Evolutionary conservation across 2,797 vertebrate species (phyloP).

Genomic region (Neosilurus mollespiculum): DNA sequence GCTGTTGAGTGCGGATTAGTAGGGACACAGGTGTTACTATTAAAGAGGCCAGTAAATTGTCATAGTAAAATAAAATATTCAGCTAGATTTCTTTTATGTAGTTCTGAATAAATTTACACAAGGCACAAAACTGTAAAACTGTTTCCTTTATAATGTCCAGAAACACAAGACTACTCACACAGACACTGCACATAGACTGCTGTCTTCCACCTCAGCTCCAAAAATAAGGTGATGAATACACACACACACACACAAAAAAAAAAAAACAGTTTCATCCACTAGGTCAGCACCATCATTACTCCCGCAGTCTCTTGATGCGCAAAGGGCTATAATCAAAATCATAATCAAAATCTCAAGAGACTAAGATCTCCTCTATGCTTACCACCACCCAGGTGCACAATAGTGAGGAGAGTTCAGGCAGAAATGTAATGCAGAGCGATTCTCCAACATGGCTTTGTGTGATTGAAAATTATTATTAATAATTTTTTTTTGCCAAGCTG

Average conservation of each 20-base stretch:
- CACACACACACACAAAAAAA: not conserved
- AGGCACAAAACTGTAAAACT: not conserved
- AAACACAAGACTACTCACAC: not conserved
- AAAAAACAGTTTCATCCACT: slow-evolving; percentile 22
- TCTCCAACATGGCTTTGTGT: not conserved
- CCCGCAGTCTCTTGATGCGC: slow-evolving; percentile 22
- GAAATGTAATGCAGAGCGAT: slow-evolving; percentile 4
- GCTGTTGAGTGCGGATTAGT: not conserved
- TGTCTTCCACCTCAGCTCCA: not conserved
- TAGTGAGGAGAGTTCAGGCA: not conserved
- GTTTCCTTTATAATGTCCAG: not conserved
- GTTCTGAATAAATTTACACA: not conserved
- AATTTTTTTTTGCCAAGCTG: not conserved
- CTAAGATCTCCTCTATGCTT: slow-evolving; percentile 6
- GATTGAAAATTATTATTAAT: slow-evolving; percentile 1
- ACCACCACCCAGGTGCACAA: not conserved
- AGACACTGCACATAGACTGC: not conserved
- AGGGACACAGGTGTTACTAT: not conserved
- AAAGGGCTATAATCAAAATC: slow-evolving; percentile 13
- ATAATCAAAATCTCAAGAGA: slow-evolving; percentile 18
- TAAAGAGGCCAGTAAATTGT: not conserved
- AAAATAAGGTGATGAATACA: slow-evolving; percentile 45
- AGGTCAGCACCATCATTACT: slow-evolving; percentile 33
- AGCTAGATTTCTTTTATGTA: not conserved
- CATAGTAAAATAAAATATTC: not conserved